Conservation (phyloP, 2,113 vertebrate species). For the Epinephelus fuscoguttatus region DNA sequence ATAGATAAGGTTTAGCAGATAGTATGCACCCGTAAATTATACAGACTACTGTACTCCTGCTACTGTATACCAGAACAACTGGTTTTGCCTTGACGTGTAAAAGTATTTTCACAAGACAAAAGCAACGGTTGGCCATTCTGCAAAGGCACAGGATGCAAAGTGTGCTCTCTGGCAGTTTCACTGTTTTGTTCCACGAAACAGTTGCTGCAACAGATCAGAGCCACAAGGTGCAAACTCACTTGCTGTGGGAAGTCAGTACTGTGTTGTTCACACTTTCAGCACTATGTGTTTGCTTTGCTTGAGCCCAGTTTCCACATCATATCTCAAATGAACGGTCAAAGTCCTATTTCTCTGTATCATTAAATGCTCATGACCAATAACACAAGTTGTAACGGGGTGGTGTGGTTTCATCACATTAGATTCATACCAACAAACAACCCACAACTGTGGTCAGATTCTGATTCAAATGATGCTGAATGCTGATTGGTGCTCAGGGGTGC, state of each 20-base stretch:
- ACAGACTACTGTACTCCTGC: background rate
- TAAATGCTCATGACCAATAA: background rate
- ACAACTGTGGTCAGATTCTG: background rate
- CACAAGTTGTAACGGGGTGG: background rate
- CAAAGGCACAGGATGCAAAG: background rate
- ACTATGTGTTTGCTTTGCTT: background rate
- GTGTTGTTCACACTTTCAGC: background rate
- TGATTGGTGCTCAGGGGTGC: background rate
- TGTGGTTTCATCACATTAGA: background rate
- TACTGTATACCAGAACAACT: slow-evolving; percentile 10
- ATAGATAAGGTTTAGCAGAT: slow-evolving; percentile 59
- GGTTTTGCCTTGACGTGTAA: slow-evolving; percentile 18
- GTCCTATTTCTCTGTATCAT: background rate
- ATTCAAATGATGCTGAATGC: slow-evolving; percentile 27
- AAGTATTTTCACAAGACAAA: slow-evolving; percentile 20
- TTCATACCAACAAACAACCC: background rate
- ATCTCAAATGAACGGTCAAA: background rate
- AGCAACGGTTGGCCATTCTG: background rate
- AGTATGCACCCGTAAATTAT: slow-evolving; percentile 23
- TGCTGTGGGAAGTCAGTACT: background rate
- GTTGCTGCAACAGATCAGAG: background rate
- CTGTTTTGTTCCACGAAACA: slow-evolving; percentile 6
- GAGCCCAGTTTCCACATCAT: background rate
- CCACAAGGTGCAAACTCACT: background rate
- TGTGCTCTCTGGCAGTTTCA: background rate